phyloP scores from a whole-genome alignment of 1,140 invertebrate genomes.

The Aphelinus certus region DNA sequence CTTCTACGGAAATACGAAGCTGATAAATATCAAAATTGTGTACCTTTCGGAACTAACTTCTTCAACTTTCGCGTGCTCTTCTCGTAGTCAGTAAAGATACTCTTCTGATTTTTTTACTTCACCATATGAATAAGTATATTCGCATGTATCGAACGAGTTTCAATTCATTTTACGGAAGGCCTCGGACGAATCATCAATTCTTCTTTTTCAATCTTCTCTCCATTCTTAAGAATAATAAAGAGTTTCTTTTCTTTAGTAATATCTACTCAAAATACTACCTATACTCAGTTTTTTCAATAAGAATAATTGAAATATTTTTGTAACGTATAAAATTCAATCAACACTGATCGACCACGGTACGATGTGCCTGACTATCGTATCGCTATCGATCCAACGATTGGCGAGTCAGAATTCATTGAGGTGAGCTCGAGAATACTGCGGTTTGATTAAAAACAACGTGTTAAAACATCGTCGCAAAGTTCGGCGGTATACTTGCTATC shows the following conservation, averaged over 20 bases:
- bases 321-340: slow-evolving; percentile 25
- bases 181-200: slow-evolving; percentile 51
- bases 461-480: no score
- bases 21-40: no score
- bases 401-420: slow-evolving; percentile 33
- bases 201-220: slow-evolving; percentile 14
- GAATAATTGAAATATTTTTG: slow-evolving; percentile 28
- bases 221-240: slow-evolving; percentile 7
- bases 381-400: slow-evolving; percentile 35
- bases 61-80: no score
- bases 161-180: slow-evolving; percentile 58
- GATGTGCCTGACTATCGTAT: slow-evolving; percentile 16
- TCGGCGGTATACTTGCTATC: no score
- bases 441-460: no score
- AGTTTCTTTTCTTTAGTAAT: slow-evolving; percentile 16
- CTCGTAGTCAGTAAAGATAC: no score
- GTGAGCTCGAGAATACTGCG: slow-evolving; percentile 23
- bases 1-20: no score
- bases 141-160: slow-evolving; percentile 63
- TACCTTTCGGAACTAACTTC: no score
- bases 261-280: slow-evolving; percentile 32
- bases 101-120: no score
- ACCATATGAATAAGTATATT: no score
- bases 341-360: slow-evolving; percentile 31
- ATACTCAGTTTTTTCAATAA: slow-evolving; percentile 3